phyloP scores from a whole-genome alignment of 1,140 invertebrate genomes.

The Oreohelix idahoensis region DNA sequence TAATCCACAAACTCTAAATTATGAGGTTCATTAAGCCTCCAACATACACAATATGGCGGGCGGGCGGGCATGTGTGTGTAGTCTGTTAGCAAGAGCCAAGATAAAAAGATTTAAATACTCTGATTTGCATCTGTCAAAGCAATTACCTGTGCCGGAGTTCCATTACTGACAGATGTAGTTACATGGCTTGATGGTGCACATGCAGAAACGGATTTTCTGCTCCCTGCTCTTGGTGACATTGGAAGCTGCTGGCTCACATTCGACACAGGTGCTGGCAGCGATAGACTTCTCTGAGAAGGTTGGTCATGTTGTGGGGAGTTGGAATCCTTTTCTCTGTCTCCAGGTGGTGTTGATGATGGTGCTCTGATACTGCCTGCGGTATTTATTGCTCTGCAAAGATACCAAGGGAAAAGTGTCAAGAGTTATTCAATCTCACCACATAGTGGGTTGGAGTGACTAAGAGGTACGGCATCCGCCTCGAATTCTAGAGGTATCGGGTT shows the following conservation, averaged over 20 bases:
- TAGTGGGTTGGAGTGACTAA: no score
- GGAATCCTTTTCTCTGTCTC: constrained; percentile 10
- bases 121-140: background rate
- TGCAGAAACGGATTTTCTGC: background rate
- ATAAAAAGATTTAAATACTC: no score
- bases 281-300: constrained; percentile 26
- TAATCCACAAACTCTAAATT: no score
- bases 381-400: background rate
- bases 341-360: constrained; percentile 20
- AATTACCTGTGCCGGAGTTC: background rate
- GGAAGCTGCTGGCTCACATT: constrained; percentile 10
- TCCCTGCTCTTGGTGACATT: background rate
- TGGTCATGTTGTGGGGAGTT: background rate
- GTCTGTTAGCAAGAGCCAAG: no score
- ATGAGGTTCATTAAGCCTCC: no score
- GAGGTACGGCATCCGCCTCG: no score
- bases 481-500: no score
- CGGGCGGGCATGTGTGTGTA: no score
- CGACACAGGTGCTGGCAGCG: background rate
- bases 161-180: background rate
- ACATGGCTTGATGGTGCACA: background rate
- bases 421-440: no score
- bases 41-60: no score
- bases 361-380: constrained; percentile 7
- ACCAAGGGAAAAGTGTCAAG: no score